phyloP scores from a whole-genome alignment of 2,888 invertebrate species.

The Apodemia duryi region DNA sequence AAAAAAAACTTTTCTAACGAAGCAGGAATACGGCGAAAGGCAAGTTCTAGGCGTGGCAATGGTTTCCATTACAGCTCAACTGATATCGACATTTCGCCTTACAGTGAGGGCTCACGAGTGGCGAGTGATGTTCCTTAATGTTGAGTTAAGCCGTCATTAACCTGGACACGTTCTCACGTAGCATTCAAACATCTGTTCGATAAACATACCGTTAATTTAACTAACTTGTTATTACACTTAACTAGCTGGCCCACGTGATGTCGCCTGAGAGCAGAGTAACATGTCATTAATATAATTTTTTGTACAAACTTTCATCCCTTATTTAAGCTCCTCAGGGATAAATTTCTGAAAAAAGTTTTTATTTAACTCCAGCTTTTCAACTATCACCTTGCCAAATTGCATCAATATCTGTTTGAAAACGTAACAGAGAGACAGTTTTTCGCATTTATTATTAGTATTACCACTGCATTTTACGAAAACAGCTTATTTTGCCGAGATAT shows the following conservation, averaged over 20 bases:
- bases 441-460: not conserved
- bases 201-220: not conserved
- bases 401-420: too few relatives aligned
- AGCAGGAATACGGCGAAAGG: conserved; percentile 22
- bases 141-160: conserved; percentile 16
- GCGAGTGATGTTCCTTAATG: conserved; percentile 31
- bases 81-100: conserved; percentile 35
- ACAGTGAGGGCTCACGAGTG: conserved; percentile 33
- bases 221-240: not conserved
- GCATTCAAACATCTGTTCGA: not conserved
- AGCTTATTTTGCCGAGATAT: too few relatives aligned
- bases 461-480: too few relatives aligned
- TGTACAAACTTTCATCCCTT: too few relatives aligned
- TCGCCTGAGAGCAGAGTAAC: too few relatives aligned
- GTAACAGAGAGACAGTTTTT: too few relatives aligned
- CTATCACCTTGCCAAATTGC: too few relatives aligned
- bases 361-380: too few relatives aligned
- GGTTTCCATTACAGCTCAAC: conserved; percentile 37
- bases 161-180: not conserved
- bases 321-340: too few relatives aligned
- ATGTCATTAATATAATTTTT: too few relatives aligned
- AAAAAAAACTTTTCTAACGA: conserved; percentile 7
- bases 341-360: too few relatives aligned
- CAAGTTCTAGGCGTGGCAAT: conserved; percentile 33
- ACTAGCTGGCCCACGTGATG: too few relatives aligned